These are phyloP conservation scores for Drosophila sp. DNA, from an alignment of 1,140 invertebrate genomes.

Conservation along the genomic window DNA sequence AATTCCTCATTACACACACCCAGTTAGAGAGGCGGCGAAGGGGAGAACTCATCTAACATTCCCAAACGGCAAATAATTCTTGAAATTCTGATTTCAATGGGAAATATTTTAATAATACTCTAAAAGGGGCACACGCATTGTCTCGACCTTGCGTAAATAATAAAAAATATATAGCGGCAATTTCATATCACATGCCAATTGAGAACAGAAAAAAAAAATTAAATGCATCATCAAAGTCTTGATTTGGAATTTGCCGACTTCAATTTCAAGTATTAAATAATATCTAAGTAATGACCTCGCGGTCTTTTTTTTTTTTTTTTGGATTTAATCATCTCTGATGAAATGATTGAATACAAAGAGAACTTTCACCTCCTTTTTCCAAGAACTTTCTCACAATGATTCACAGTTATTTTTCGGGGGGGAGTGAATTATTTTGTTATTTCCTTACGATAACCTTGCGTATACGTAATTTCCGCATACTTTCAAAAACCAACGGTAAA, in stretches of 20 bases:
- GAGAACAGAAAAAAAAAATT: background rate
- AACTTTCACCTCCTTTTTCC: background rate
- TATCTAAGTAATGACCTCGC: slow-evolving; percentile 20
- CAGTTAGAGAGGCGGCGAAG: background rate
- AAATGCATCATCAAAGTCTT: slow-evolving; percentile 19
- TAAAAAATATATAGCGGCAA: background rate
- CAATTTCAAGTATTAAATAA: background rate
- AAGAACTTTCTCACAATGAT: slow-evolving; percentile 48
- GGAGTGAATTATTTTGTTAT: background rate
- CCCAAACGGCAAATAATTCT: slow-evolving; percentile 39
- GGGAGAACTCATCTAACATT: background rate
- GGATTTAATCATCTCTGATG: no score
- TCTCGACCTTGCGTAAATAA: background rate
- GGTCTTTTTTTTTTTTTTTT: no score
- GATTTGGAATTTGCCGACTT: slow-evolving; percentile 1
- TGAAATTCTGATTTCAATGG: slow-evolving; percentile 22
- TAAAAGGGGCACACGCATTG: background rate
- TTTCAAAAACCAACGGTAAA: slow-evolving; percentile 38
- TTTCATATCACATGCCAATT: background rate
- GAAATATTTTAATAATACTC: slow-evolving; percentile 12
- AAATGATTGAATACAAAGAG: no score
- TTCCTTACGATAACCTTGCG: slow-evolving; percentile 21
- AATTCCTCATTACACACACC: slow-evolving; percentile 16
- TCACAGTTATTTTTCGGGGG: slow-evolving; percentile 16
- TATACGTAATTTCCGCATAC: slow-evolving; percentile 49